Evolutionary conservation across 2,888 invertebrate genomes (phyloP), one percentile per base, ranked within the genome.

Genomic region (Nemoura dubitans): DNA sequence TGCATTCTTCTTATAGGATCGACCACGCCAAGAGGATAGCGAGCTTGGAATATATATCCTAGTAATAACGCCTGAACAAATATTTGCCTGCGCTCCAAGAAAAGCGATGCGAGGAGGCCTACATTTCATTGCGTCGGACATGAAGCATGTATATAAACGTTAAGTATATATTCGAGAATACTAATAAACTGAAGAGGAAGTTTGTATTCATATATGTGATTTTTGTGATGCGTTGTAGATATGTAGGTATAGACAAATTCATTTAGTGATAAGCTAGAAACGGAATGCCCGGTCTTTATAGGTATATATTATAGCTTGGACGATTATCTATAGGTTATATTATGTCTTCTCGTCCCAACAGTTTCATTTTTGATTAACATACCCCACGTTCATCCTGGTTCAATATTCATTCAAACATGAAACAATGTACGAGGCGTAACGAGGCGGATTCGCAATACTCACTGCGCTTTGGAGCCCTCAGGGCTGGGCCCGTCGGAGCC

Each of bases 261-360:
- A 83, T 83, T 83, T 83, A 83, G 83, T 83, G 42, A 83, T 83
- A 36, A 83, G 42, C 26, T 83, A 26, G 83, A 83, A 43, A 42
- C 14, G 83, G 83, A 83, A 83, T 83, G 83, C n/a, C 21, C 28
- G 36, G 2, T 21, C 76, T 76, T 76, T 21, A n/a, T n/a, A n/a
- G n/a, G 26, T 76, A 5, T 21, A 76, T 3, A 3, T 6, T 76
- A 25, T 25, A 16, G 21, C 76, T 76, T 76, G n/a, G n/a, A n/a
- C n/a, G n/a, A n/a, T n/a, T n/a, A n/a, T n/a, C n/a, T n/a, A 76
- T 76, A 36, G 36, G 36, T 36, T 36, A 76, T n/a, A n/a, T n/a
- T n/a, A n/a, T n/a, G n/a, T n/a, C n/a, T n/a, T n/a, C n/a, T n/a
- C n/a, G n/a, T n/a, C n/a, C n/a, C n/a, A n/a, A n/a, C n/a, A n/a